Evolutionary conservation across 2,888 invertebrate genomes (phyloP), one percentile per base, ranked within the genome.

Genomic region (Sinelater perroti): DNA sequence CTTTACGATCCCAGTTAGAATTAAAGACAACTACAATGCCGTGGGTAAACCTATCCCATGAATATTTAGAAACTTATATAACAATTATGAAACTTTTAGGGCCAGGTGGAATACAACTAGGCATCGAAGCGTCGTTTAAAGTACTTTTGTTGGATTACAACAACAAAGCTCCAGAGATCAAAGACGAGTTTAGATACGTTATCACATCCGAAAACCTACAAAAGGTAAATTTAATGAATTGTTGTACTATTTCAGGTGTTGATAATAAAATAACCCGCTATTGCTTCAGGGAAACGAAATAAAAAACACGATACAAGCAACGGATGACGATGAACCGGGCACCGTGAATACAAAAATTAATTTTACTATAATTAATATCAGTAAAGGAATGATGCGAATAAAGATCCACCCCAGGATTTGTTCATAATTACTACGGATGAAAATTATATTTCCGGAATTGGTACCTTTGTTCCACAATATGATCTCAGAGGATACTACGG

Each of bases 121-220:
- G 52, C 58, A 36, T 69, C 64, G 20, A 62, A 61, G 13, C 76
- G 76, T 0, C 72, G 36, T 72, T 87, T 18, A 71, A 71, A 11
- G 80, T 86, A 1, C 75, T 80, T 1, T 73, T 88, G 4, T 61
- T 77, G 17, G 87, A 88, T 67, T 81, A 85, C 1, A 87, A 88
- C 13, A 35, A 61, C 24, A 16, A 35, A 28, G 8, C 4, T 38
- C 47, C 40, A 18, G 56, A 33, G 50, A 46, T 28, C n/a, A 61
- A 54, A 11, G 20, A 14, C 4, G 33, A 36, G 1, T 21, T 58
- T 30, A 11, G 20, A 8, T 47, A 45, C 5, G 30, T 24, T 5
- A 26, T 3, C 10, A 26, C 26, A 26, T 13, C 33, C n/a, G 70
- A 70, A 62, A 61, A 64, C 58, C 3, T 53, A 10, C 17, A 42